Percentiles rank a stretch among this genome's conserved stretches.
phyloP scores from a whole-genome alignment of 2,797 vertebrate species.

The Limnodromus scolopaceus region DNA sequence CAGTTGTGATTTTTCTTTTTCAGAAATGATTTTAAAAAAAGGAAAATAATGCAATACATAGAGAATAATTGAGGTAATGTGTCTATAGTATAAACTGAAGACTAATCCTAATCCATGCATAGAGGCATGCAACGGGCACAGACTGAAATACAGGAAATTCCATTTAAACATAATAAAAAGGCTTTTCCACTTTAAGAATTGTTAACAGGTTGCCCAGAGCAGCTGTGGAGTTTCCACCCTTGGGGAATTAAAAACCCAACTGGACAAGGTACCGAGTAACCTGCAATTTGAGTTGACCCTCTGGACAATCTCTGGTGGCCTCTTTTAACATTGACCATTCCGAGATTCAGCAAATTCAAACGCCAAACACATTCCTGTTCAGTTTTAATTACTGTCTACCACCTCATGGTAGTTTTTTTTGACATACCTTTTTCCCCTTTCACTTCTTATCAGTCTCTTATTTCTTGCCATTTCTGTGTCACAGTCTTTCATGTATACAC shows the following conservation, averaged over 20 bases:
- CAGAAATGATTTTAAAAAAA: not conserved
- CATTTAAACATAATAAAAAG: not conserved
- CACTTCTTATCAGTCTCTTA: not conserved
- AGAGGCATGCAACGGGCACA: accelerated
- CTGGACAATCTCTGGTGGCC: not conserved
- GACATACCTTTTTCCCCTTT: not conserved
- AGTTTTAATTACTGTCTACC: not conserved
- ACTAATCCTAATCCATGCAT: not conserved
- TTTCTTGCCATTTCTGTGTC: not conserved
- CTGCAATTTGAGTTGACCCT: not conserved
- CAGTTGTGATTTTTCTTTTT: not conserved
- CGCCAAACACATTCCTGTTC: not conserved
- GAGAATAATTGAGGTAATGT: not conserved
- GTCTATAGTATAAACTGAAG: not conserved
- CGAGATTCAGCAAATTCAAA: not conserved
- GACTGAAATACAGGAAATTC: not conserved
- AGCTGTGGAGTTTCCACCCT: not conserved
- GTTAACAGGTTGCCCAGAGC: not conserved
- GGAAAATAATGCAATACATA: not conserved
- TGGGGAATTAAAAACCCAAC: not conserved
- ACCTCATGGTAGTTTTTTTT: not conserved
- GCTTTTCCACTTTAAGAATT: not conserved
- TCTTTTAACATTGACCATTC: not conserved
- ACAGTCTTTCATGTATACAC: not conserved
- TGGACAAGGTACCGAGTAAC: not conserved